Conservation (phyloP, 92 coral and sea anemone genomes). For the Actinernus sp. region DNA sequence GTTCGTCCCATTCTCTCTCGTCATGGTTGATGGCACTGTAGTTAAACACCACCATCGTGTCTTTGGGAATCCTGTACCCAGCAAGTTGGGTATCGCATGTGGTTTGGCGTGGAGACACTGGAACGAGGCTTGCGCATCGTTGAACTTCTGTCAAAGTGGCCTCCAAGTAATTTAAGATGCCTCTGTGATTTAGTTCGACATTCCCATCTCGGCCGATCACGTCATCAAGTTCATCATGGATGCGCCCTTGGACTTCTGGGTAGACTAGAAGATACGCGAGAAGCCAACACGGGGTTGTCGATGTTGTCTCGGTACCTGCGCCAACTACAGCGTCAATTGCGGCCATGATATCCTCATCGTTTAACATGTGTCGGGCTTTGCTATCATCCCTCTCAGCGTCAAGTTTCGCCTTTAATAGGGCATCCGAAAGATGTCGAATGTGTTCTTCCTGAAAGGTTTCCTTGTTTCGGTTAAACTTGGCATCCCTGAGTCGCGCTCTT, state of each 20-base stretch:
- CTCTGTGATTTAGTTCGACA: constrained; percentile 33
- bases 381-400: constrained; percentile 43
- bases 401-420: constrained; percentile 37
- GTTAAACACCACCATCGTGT: constrained; percentile 71
- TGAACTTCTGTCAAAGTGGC: constrained; percentile 46
- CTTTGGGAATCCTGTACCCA: constrained; percentile 49
- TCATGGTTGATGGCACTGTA: constrained; percentile 82
- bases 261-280: constrained; percentile 44
- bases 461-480: constrained; percentile 53
- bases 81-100: constrained; percentile 39
- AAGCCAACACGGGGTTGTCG: constrained; percentile 52
- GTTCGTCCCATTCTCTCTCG: constrained; percentile 57
- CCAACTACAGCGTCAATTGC: constrained; percentile 46
- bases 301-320: constrained; percentile 56
- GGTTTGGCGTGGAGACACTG: constrained; percentile 42
- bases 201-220: constrained; percentile 50
- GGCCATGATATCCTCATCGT: constrained; percentile 43
- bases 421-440: constrained; percentile 49
- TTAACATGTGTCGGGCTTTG: constrained; percentile 25
- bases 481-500: too few species aligned
- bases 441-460: constrained; percentile 46
- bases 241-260: constrained; percentile 61
- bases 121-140: constrained; percentile 40
- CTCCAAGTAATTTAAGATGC: constrained; percentile 43
- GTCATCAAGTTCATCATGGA: constrained; percentile 57